A percentile compares a stretch with the other conserved stretches of the same genome.
Conservation (phyloP, 1,140 invertebrate species). For the Pygmarrhopalites habei region DNA sequence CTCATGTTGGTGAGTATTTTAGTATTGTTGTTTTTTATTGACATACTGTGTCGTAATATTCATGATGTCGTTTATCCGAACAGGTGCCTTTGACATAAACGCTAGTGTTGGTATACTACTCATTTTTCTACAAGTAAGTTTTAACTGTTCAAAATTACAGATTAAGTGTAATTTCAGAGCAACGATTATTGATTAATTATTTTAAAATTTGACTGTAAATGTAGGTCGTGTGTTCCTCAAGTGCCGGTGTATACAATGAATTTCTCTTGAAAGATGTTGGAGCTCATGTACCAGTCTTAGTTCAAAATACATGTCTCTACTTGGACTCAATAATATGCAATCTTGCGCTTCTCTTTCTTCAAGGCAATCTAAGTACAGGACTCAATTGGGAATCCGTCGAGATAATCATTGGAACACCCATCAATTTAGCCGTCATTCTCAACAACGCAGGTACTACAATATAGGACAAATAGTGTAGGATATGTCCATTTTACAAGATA, state of each 20-base stretch:
- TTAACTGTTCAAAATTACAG: too few relatives aligned
- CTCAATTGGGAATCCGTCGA: conserved; percentile 54
- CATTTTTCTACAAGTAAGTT: conserved; percentile 55
- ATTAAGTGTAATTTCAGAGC: too few relatives aligned
- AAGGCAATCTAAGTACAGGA: conserved; percentile 55
- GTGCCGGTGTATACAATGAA: conserved; percentile 95
- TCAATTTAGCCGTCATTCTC: conserved; percentile 63
- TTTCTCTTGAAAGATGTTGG: conserved; percentile 81
- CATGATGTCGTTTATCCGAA: too few relatives aligned
- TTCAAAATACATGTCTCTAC: conserved; percentile 96
- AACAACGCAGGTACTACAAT: too few relatives aligned
- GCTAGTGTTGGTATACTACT: conserved; percentile 54
- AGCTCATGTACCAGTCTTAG: conserved; percentile 69
- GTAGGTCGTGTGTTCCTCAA: conserved; percentile 83
- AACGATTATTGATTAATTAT: too few relatives aligned
- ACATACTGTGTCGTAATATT: too few relatives aligned
- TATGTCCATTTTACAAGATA: too few relatives aligned
- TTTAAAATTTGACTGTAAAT: too few relatives aligned
- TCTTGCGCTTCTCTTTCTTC: conserved; percentile 56
- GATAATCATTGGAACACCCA: conserved; percentile 54
- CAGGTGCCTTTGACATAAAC: conserved; percentile 51
- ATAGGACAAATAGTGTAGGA: too few relatives aligned
- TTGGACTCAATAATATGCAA: conserved; percentile 89
- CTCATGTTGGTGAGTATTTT: too few relatives aligned
- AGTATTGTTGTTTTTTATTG: too few relatives aligned